These are phyloP conservation scores for Pectinophora gossypiella DNA, from an alignment of 1,140 invertebrate species.

Conservation along the genomic window DNA sequence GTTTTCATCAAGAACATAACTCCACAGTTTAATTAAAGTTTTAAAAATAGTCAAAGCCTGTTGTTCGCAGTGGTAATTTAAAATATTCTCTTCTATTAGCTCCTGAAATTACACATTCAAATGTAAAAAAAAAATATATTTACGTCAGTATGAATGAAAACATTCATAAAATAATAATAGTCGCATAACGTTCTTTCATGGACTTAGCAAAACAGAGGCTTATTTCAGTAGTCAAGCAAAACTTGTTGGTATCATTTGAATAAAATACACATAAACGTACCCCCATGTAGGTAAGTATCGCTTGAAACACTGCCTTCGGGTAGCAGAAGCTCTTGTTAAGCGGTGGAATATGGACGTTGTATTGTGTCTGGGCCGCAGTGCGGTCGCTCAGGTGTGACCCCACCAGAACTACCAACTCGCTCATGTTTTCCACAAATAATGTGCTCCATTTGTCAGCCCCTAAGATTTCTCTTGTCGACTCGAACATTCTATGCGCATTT, in stretches of 20 bases:
- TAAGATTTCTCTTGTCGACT: slow-evolving; percentile 35
- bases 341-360: slow-evolving; percentile 27
- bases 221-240: too few relatives aligned
- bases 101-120: slow-evolving; percentile 61
- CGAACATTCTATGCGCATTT: slow-evolving; percentile 42
- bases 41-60: slow-evolving; percentile 54
- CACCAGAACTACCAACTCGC: slow-evolving; percentile 40
- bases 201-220: too few relatives aligned
- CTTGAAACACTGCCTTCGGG: slow-evolving; percentile 43
- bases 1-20: slow-evolving; percentile 38
- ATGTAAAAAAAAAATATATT: too few relatives aligned
- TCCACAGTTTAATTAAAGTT: slow-evolving; percentile 54
- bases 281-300: slow-evolving; percentile 52
- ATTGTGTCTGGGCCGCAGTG: slow-evolving; percentile 24
- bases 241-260: too few relatives aligned
- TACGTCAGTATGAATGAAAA: too few relatives aligned
- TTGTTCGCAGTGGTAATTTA: slow-evolving; percentile 56
- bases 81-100: slow-evolving; percentile 43
- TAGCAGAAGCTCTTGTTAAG: slow-evolving; percentile 31
- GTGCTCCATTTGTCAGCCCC: slow-evolving; percentile 48
- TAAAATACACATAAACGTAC: too few relatives aligned
- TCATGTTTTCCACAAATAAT: slow-evolving; percentile 52
- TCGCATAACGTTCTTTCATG: too few relatives aligned
- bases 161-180: too few relatives aligned
- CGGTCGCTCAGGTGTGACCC: slow-evolving; percentile 39